phyloP scores from a whole-genome alignment of 2,888 invertebrate genomes.

The Epinotia brunnichana region DNA sequence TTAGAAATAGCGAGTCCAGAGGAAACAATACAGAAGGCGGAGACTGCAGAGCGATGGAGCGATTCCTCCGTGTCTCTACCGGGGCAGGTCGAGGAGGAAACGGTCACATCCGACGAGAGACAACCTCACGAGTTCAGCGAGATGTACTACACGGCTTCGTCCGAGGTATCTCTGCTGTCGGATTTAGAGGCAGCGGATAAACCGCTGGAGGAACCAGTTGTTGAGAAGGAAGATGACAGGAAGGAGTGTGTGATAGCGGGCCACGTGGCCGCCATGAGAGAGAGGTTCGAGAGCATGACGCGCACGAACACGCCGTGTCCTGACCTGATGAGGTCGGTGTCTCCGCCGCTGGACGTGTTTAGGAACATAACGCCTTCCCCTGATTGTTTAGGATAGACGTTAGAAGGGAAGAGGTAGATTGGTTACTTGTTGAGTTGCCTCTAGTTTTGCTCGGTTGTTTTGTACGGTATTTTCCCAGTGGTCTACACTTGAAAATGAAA shows the following conservation, averaged over 20 bases:
- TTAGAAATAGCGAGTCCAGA: slow-evolving; percentile 46
- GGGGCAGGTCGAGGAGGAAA: slow-evolving; percentile 53
- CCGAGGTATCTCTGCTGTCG: slow-evolving; percentile 71
- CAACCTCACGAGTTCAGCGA: slow-evolving; percentile 64
- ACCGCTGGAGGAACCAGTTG: slow-evolving; percentile 53
- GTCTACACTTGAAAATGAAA: too few species aligned
- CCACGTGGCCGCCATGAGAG: slow-evolving; percentile 81
- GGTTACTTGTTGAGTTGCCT: slow-evolving; percentile 13
- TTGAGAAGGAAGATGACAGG: slow-evolving; percentile 59
- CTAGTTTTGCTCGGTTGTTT: not conserved
- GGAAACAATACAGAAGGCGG: slow-evolving; percentile 30
- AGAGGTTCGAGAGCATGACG: slow-evolving; percentile 80
- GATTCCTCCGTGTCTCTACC: slow-evolving; percentile 62
- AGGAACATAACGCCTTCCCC: slow-evolving; percentile 71
- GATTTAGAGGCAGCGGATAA: slow-evolving; percentile 63
- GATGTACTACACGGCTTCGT: slow-evolving; percentile 76
- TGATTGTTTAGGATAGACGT: slow-evolving; percentile 59
- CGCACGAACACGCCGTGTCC: slow-evolving; percentile 75
- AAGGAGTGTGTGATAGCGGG: slow-evolving; percentile 72
- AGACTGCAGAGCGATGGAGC: slow-evolving; percentile 57
- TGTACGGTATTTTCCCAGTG: not conserved
- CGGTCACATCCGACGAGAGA: slow-evolving; percentile 57
- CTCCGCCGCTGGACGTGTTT: slow-evolving; percentile 67
- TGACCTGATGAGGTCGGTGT: slow-evolving; percentile 62
- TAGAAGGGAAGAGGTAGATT: slow-evolving; percentile 23